phyloP scores from a whole-genome alignment of 2,888 invertebrate species.

The Epistrophe grossulariae region DNA sequence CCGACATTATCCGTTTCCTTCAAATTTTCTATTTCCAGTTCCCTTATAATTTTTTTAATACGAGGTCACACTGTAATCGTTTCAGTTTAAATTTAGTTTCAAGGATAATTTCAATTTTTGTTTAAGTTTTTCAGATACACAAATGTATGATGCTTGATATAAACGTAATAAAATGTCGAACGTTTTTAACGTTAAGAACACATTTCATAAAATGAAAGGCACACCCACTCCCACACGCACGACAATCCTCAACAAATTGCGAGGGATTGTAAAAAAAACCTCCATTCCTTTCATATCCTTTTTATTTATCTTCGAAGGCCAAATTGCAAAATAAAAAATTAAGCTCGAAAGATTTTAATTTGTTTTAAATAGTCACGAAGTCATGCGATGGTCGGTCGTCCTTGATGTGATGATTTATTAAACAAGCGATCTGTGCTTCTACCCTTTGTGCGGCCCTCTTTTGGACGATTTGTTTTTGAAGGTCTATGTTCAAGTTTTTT shows the following conservation, averaged over 20 bases:
- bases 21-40: constrained; percentile 11
- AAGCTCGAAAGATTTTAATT: constrained; percentile 50
- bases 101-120: constrained; percentile 10
- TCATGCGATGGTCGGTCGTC: constrained; percentile 14
- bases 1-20: constrained; percentile 1
- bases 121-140: background rate
- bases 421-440: background rate
- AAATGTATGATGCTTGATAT: background rate
- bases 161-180: background rate
- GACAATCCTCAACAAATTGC: background rate
- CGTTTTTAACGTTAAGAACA: background rate
- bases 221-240: background rate
- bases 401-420: constrained; percentile 16
- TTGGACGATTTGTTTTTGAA: constrained; percentile 61
- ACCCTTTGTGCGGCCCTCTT: constrained; percentile 1
- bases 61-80: constrained; percentile 6
- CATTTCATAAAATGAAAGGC: background rate
- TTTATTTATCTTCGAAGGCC: background rate
- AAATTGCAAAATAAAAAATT: background rate
- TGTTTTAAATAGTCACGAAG: constrained; percentile 69
- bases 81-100: constrained; percentile 12
- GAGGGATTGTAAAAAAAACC: background rate
- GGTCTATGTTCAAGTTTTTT: constrained; percentile 41
- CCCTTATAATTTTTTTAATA: background rate
- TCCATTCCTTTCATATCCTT: background rate